Base-by-base conservation (phyloP, 1,140 invertebrate species). In the Belonocnema kinseyi region DNA sequence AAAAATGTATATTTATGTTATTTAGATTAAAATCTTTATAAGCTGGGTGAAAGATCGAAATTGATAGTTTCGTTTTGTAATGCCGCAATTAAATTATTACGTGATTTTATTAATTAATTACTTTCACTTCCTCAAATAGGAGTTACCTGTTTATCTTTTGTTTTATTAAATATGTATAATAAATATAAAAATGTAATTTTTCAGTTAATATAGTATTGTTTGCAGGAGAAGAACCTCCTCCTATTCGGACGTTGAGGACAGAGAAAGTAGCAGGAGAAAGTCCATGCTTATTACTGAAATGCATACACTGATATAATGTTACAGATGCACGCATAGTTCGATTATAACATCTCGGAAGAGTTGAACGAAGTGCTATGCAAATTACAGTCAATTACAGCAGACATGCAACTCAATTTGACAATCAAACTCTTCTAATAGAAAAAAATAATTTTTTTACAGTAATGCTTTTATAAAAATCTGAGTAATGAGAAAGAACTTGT, bases 251-350 rank as follows among this genome's bases (percentile, higher is more conserved):
- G 81, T 75, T 74, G 19, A 73, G 77, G 72, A 72, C 73, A 81
- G 87, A 85, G 86, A 88, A 88, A 88, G 87, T 85, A 72, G 10
- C 75, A 77, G 78, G 86, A 87, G 87, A 88, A 88, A 88, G 87
- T 88, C 81, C 79, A 80, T 74, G 77, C 77, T 78, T 74, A 56
- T 79, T 73, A 76, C 72, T 80, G 80, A 84, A 82, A 81, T 77
- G 50, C 74, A 7, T 21, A 73, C 82, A 85, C 84, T 84, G 87
- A 87, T 85, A 87, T 82, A 84, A 82, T 78, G 77, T 87, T 83
- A 66, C 72, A 72, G 76, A 79, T 72, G 76, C 77, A 80, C 56
- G 50, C 19, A 26, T 21, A 50, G 70, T 17, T 40, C 46, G 74
- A 80, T 80, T 77, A 77, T 76, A 52, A 77, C 80, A 73, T 58